A percentile compares a stretch with the other conserved stretches of the same genome.
Conservation (phyloP, 2,113 vertebrate species). For the Polypterus bichir region DNA sequence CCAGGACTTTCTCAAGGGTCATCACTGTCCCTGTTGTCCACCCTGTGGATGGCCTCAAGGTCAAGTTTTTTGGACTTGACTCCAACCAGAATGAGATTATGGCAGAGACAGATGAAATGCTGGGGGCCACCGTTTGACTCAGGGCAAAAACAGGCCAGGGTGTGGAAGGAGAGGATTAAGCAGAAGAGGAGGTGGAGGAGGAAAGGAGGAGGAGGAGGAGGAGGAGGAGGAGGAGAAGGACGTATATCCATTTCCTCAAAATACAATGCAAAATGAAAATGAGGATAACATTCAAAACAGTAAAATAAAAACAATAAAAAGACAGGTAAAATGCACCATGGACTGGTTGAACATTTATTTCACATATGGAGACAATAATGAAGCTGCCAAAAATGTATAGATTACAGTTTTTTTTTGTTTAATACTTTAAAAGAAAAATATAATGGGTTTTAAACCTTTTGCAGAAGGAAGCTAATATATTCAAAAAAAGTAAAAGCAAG, state of each 20-base stretch:
- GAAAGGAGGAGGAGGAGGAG: conserved; percentile 16
- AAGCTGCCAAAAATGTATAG: conserved; percentile 51
- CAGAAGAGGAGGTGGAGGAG: conserved; percentile 6
- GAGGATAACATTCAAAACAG: conserved; percentile 2
- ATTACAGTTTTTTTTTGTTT: conserved; percentile 32
- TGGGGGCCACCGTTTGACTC: conserved; percentile 74
- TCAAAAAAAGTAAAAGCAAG: conserved; percentile 1
- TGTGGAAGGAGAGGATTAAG: background rate
- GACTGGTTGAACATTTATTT: conserved; percentile 3
- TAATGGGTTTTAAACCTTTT: background rate
- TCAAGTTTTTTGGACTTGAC: conserved; percentile 93
- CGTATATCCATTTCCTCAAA: background rate
- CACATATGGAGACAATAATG: conserved; percentile 20
- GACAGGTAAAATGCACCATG: background rate
- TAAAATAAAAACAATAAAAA: background rate
- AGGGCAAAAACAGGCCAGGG: background rate
- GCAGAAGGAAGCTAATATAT: background rate
- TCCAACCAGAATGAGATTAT: conserved; percentile 97
- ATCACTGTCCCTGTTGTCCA: conserved; percentile 85
- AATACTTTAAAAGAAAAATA: background rate
- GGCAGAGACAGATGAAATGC: conserved; percentile 77
- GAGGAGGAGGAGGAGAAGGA: background rate
- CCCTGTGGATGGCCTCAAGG: conserved; percentile 78
- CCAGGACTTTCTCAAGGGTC: conserved; percentile 77
- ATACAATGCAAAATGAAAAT: no score